Base-by-base conservation (phyloP, 1,140 invertebrate species). In the Fopius arisanus region DNA sequence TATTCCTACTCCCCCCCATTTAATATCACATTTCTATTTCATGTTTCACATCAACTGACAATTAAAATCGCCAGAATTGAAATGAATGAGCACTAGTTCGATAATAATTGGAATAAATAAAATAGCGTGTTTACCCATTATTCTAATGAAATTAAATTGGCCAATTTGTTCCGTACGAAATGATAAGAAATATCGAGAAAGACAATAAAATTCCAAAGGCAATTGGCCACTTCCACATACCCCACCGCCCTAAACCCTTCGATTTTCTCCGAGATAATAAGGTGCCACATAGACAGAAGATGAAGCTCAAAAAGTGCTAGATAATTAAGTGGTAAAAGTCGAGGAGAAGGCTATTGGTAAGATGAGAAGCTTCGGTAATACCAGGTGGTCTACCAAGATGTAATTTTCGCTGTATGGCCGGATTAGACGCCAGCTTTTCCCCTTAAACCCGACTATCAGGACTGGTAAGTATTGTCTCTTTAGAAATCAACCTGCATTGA, bases 381-480 rank as follows among this genome's bases (percentile, higher is more conserved):
- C 78, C 79, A 77, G 75, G 72, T 76, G 76, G 71, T 78, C 76
- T 81, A 59, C 72, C 65, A 78, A 75, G 76, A 83, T 83, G 78
- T 83, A 81, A 83, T 83, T 83, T 82, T 83, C 80, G 80, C 82
- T 82, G 78, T 83, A 83, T 83, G 75, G 76, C 80, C 73, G 81
- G 82, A 82, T 83, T 82, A 83, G 81, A 83, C 80, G 82, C 81
- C 80, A 62, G 70, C 74, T 82, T 74, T 74, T 77, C 77, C 80
- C 67, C 51, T 73, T 75, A 51, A 65, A 41, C 75, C 72, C 74
- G 37, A 59, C 28, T 67, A n/a, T 26, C 54, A 59, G 59, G 69
- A 72, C 70, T 80, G 79, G 74, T 76, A 81, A 82, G 75, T 82
- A 82, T 79, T 81, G 82, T 78, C 68, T 70, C 70, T 28, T 75